Base-by-base conservation (phyloP, 2,797 vertebrate genomes). In the Dryobates pubescens region DNA sequence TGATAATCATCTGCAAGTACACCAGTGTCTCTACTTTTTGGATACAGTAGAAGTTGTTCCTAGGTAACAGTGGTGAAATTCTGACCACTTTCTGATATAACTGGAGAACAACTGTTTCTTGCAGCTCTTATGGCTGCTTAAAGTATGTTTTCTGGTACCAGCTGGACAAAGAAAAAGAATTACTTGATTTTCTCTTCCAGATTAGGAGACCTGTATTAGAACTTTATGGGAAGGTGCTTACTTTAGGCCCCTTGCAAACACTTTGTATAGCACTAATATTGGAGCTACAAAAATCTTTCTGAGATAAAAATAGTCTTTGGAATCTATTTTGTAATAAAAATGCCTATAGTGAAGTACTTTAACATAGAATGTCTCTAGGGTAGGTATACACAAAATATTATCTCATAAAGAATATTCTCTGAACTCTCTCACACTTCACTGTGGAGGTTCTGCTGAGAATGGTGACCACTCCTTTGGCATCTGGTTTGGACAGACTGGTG, bases 1-100 rank as follows among this genome's bases (percentile, higher is more conserved):
- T 90, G 95, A 90, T 82, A 96, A 94, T 92, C 67, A 88, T 96
- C 95, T 96, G 83, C 96, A 96, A 97, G 90, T 58, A 95, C 92
- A 96, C 76, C 84, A 82, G 51, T 75, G 68, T 86, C 82, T 95
- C 93, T 84, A 92, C 88, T 93, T 96, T 79, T 80, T 88, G 70
- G 74, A 73, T 83, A 86, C 43, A 77, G 68, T n/a, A 69, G 61
- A 77, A 77, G 16, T 56, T 82, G 47, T 91, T 93, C 67, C 85
- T 89, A 89, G 89, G 62, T 95, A 90, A 93, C 82, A 59, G n/a
- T 32, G 82, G 56, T 72, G 85, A 58, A 72, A 92, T 53, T 77
- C 74, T 83, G 76, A 80, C 86, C 68, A 84, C 72, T 56, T 90
- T 94, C 62, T 92, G 30, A 73, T 93, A 59, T 57, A 81, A 58